Conservation (phyloP, 1,140 invertebrate species). For the Camponotus pennsylvanicus region DNA sequence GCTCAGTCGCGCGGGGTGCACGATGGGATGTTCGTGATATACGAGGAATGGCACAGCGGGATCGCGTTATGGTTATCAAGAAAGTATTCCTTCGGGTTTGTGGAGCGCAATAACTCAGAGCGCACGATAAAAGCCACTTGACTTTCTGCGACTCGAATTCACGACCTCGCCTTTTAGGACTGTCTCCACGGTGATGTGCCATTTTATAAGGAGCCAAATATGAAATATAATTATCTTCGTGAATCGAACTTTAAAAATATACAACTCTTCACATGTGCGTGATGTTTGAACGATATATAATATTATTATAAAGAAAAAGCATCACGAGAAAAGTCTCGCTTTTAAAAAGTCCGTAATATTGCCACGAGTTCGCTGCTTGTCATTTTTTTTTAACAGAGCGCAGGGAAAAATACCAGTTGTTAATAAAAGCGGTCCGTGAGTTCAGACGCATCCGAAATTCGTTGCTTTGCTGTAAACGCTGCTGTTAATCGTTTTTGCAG, state of each 20-base stretch:
- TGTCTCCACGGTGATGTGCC: neutral
- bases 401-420: neutral
- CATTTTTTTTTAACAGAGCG: neutral
- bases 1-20: slow-evolving; percentile 33
- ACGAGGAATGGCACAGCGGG: slow-evolving; percentile 42
- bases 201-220: neutral
- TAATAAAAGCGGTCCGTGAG: slow-evolving; percentile 10
- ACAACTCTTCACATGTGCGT: too few relatives aligned
- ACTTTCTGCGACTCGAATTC: slow-evolving; percentile 31
- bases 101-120: slow-evolving; percentile 52
- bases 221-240: neutral
- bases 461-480: neutral
- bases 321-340: too few relatives aligned
- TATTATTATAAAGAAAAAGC: neutral
- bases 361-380: neutral
- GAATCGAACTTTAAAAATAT: neutral
- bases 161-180: slow-evolving; percentile 7
- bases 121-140: slow-evolving; percentile 55
- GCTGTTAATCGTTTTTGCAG: slow-evolving; percentile 39
- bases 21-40: slow-evolving; percentile 56
- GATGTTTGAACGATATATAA: neutral
- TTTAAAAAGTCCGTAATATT: neutral
- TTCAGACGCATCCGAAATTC: slow-evolving; percentile 20
- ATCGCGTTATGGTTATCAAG: slow-evolving; percentile 63
- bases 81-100: slow-evolving; percentile 61